Evolutionary conservation across 2,888 invertebrate species (phyloP).

Genomic region (Spodoptera littoralis): DNA sequence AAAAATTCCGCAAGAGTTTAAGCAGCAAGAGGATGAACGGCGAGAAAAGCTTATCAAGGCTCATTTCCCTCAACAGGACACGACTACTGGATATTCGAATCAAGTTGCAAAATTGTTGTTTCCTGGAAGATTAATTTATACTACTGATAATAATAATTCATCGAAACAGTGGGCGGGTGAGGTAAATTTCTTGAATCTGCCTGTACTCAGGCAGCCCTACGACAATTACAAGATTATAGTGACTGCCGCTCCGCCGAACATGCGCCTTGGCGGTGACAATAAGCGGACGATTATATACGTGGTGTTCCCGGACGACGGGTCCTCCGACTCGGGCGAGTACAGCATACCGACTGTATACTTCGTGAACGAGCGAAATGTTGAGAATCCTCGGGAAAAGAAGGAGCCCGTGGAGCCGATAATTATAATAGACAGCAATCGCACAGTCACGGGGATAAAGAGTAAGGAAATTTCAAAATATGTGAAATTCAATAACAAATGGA

Average conservation of each 20-base stretch:
- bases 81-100: slow-evolving; percentile 66
- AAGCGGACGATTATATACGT: slow-evolving; percentile 73
- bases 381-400: slow-evolving; percentile 52
- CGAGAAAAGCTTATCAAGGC: slow-evolving; percentile 58
- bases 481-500: slow-evolving; percentile 75
- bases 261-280: slow-evolving; percentile 64
- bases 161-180: slow-evolving; percentile 18
- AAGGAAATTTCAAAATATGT: slow-evolving; percentile 74
- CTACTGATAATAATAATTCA: slow-evolving; percentile 22
- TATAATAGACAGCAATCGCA: slow-evolving; percentile 77
- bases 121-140: slow-evolving; percentile 47
- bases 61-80: slow-evolving; percentile 56
- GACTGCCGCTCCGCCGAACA: slow-evolving; percentile 74
- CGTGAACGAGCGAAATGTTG: slow-evolving; percentile 62
- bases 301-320: slow-evolving; percentile 71
- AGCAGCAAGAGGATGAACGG: slow-evolving; percentile 32
- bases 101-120: slow-evolving; percentile 70
- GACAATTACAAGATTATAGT: slow-evolving; percentile 78
- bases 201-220: slow-evolving; percentile 69
- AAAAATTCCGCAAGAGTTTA: slow-evolving; percentile 69
- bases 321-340: slow-evolving; percentile 45
- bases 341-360: slow-evolving; percentile 78
- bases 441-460: slow-evolving; percentile 79
- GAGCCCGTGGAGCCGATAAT: slow-evolving; percentile 69
- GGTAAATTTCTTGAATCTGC: slow-evolving; percentile 68